Conservation (phyloP, 2,888 invertebrate species). For the Agrotis clavis region DNA sequence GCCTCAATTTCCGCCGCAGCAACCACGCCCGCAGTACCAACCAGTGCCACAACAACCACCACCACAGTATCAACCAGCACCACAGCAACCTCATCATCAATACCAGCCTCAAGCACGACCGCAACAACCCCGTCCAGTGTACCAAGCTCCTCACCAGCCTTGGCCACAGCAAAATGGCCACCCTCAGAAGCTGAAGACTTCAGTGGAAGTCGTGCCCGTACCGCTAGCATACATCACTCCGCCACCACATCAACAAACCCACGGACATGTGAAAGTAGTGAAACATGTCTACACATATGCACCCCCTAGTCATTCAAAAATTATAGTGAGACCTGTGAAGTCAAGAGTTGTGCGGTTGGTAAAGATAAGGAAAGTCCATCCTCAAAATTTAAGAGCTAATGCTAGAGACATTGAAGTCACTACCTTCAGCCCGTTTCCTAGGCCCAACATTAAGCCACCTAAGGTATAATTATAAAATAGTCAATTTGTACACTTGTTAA, state of each 20-base stretch:
- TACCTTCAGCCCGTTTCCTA: slow-evolving; percentile 78
- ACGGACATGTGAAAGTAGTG: slow-evolving; percentile 73
- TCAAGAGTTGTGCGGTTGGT: slow-evolving; percentile 72
- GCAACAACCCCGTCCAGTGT: slow-evolving; percentile 47
- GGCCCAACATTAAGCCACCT: slow-evolving; percentile 79
- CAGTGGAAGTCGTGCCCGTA: slow-evolving; percentile 85
- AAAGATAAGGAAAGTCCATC: slow-evolving; percentile 67
- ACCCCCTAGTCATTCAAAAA: slow-evolving; percentile 77
- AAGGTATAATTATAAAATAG: slow-evolving; percentile 69
- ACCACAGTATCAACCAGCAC: slow-evolving; percentile 50
- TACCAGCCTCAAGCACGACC: slow-evolving; percentile 36
- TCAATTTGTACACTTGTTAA: slow-evolving; percentile 78
- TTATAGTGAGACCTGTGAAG: slow-evolving; percentile 81
- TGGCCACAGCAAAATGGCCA: slow-evolving; percentile 60
- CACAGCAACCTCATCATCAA: slow-evolving; percentile 42
- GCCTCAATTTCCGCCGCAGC: slow-evolving; percentile 51
- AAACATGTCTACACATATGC: slow-evolving; percentile 82
- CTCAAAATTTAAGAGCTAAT: slow-evolving; percentile 70
- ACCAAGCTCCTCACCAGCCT: slow-evolving; percentile 44
- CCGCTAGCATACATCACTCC: slow-evolving; percentile 86
- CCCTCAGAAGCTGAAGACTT: slow-evolving; percentile 83
- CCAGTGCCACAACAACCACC: slow-evolving; percentile 53
- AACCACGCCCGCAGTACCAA: slow-evolving; percentile 52
- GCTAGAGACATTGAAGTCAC: slow-evolving; percentile 81
- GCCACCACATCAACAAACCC: slow-evolving; percentile 76